A percentile compares a stretch with the other conserved stretches of the same genome.
Evolutionary conservation across 2,888 invertebrate genomes (phyloP).

Genomic region (Lampropteryx suffumata): DNA sequence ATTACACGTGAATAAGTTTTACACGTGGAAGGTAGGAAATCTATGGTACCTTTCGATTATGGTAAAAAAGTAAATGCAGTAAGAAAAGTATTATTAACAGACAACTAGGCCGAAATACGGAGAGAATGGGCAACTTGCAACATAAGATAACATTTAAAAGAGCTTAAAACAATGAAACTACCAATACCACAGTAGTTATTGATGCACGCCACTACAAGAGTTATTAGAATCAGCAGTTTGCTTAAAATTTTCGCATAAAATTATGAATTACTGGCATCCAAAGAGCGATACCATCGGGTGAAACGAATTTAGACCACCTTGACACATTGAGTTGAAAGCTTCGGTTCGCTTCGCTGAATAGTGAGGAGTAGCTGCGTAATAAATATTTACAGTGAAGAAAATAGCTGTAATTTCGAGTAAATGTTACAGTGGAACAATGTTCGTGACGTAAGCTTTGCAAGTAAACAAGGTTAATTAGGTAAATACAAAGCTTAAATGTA

Average conservation of each 20-base stretch:
- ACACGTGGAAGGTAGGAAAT: too few species aligned
- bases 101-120: too few species aligned
- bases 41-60: too few species aligned
- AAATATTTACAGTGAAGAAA: conserved; percentile 27
- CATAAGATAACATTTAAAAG: too few species aligned
- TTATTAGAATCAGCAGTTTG: too few species aligned
- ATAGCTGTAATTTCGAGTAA: conserved; percentile 10
- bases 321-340: conserved; percentile 54
- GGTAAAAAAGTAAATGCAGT: too few species aligned
- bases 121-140: too few species aligned
- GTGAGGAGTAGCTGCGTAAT: conserved; percentile 21
- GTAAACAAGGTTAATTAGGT: conserved; percentile 10
- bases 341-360: conserved; percentile 25
- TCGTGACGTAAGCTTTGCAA: conserved; percentile 7
- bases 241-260: conserved; percentile 1
- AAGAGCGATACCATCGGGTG: conserved; percentile 28
- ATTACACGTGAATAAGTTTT: too few species aligned
- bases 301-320: conserved; percentile 63
- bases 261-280: conserved; percentile 26
- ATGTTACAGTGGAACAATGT: conserved; percentile 10
- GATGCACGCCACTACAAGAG: too few species aligned
- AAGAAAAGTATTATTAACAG: too few species aligned
- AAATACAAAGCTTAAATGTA: neutral
- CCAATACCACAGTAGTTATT: too few species aligned
- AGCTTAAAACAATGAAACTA: too few species aligned